A percentile compares a stretch with the other conserved stretches of the same genome.
phyloP scores from a whole-genome alignment of 2,888 invertebrate species.

The Eucera pruinosa region DNA sequence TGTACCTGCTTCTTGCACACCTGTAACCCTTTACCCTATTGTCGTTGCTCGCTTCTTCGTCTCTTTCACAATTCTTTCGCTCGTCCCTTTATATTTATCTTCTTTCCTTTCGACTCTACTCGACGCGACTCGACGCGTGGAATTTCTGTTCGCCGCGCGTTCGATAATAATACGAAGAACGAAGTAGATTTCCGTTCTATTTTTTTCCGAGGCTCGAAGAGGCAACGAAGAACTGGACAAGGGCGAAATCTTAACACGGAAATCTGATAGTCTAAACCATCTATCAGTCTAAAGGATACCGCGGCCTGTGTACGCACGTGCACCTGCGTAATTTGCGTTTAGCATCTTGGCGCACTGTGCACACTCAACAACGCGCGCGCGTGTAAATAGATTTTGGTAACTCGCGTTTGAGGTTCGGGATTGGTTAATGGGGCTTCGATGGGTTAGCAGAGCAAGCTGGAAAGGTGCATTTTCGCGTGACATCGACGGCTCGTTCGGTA shows the following conservation, averaged over 20 bases:
- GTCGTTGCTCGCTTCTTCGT: not conserved
- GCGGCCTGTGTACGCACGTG: constrained; percentile 37
- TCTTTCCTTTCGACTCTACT: too few species aligned
- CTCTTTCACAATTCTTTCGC: not conserved
- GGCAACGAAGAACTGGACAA: not conserved
- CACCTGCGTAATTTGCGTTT: constrained; percentile 43
- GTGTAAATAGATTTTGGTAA: constrained; percentile 56
- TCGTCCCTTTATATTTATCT: too few species aligned
- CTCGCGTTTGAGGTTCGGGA: constrained; percentile 28
- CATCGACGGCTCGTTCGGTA: too few species aligned
- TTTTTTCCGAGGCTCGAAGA: too few species aligned
- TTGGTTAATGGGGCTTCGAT: constrained; percentile 47
- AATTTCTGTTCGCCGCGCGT: too few species aligned
- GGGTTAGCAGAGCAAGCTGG: too few species aligned
- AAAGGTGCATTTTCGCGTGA: too few species aligned
- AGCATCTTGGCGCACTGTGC: constrained; percentile 41
- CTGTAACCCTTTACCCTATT: constrained; percentile 13
- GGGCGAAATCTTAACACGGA: constrained; percentile 20
- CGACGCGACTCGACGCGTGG: too few species aligned
- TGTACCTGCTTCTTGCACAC: constrained; percentile 58
- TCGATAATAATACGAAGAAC: too few species aligned
- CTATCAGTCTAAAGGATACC: constrained; percentile 13
- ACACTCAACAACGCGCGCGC: constrained; percentile 29
- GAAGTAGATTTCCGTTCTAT: too few species aligned
- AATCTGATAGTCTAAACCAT: constrained; percentile 42